Evolutionary conservation across 1,140 invertebrate species (phyloP), one percentile per base, ranked within the genome.

Genomic region (Drosophila bipectinata): DNA sequence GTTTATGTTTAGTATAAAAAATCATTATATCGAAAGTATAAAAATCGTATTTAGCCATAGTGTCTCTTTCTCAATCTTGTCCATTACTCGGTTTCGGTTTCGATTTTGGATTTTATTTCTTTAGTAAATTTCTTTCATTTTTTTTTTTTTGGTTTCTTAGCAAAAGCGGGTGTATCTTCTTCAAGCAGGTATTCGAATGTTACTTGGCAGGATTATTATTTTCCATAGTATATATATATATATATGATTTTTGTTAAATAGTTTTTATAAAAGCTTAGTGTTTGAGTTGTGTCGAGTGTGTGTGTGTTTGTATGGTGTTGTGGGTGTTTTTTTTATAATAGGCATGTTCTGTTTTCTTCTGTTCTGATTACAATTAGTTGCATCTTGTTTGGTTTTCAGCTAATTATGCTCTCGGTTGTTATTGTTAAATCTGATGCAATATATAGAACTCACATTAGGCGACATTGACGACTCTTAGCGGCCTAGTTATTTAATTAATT

Each of bases 191-290:
- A 89, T 89, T 89, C 83, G 80, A 90, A 90, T 90, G 79, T 90
- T 90, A 84, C 88, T 90, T 90, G 88, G 88, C 88, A 90, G 88
- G 88, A 90, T 90, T 90, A 90, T 88, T 90, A 82, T 90, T 78
- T 80, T 90, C 81, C 83, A 68, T 73, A 49, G 39, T 76, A 77
- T 74, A 77, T 74, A 81, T 87, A 67, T 79, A 77, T 87, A 60
- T 84, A 45, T 61, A 47, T 59, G 15, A 53, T 59, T 67, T 57
- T 82, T 68, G 77, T 84, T 78, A 88, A 87, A 87, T 87, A 87
- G 83, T 87, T 87, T 44, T 87, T 88, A 88, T 88, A 88, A 88
- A 88, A 88, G 83, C 84, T 88, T 85, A 68, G 77, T 81, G 51
- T 82, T 57, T 54, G 60, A 73, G 45, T 63, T 57, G 10, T 77